Evolutionary conservation across 2,113 vertebrate genomes (phyloP).

Genomic region (Crypturellus undulatus): DNA sequence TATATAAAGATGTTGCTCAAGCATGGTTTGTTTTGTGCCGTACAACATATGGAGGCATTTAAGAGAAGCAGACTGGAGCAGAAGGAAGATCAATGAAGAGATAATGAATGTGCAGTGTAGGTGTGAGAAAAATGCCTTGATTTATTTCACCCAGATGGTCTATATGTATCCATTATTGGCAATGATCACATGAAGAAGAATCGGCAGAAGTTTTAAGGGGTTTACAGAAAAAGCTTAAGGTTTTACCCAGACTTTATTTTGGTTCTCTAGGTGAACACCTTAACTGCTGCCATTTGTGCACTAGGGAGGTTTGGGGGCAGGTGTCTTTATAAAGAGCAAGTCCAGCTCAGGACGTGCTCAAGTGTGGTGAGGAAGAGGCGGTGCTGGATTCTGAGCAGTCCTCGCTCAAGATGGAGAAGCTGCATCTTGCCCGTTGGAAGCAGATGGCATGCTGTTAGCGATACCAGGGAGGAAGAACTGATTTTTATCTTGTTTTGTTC

Average conservation of each 20-base stretch:
- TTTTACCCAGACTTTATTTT: background rate
- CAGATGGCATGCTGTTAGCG: background rate
- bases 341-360: background rate
- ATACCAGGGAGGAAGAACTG: background rate
- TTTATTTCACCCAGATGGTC: conserved; percentile 4
- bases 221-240: background rate
- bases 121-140: background rate
- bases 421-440: background rate
- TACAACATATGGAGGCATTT: conserved; percentile 21
- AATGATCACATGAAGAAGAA: background rate
- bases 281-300: background rate
- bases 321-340: background rate
- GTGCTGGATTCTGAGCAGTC: background rate
- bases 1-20: background rate
- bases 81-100: conserved; percentile 11
- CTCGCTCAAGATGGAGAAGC: background rate
- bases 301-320: background rate
- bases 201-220: background rate
- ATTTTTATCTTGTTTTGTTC: background rate
- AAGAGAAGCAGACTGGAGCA: conserved; percentile 1
- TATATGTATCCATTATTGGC: background rate
- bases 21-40: background rate
- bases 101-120: conserved; percentile 8
- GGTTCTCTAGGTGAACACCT: background rate
- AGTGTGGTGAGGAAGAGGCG: too few species aligned